Base-by-base conservation (phyloP, 2,797 vertebrate genomes). In the Neopelma chrysocephalum region DNA sequence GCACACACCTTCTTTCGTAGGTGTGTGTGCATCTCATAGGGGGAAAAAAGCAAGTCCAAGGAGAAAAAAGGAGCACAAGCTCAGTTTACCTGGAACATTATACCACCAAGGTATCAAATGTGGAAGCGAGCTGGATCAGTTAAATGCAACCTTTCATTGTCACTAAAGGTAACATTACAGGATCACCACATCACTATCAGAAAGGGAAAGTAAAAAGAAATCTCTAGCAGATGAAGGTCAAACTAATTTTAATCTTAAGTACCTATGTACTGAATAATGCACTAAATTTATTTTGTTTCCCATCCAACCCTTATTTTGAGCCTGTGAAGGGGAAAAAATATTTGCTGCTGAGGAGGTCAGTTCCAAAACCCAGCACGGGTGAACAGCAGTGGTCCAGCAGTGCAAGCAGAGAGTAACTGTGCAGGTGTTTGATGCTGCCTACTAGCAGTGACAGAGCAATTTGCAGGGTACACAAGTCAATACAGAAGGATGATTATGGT, bases 1-100 rank as follows among this genome's bases (percentile, higher is more conserved):
- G 34, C 10, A 31, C 29, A 29, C n/a, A 14, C 10, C 3, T 2
- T n/a, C 22, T 38, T 61, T 23, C 71, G 13, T 32, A 20, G 17
- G 0, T 54, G 9, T 5, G 4, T 25, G 11, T 11, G 8, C 14
- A 8, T 75, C 43, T 45, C 26, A 18, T 18, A 7, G 11, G 6
- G 16, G 15, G 0, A 3, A 21, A 20, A 48, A 38, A 9, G 4
- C 5, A 64, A n/a, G 12, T 57, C 29, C 29, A 45, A 53, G 58
- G 62, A 76, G 48, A 64, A 76, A 83, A 77, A 29, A 61, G 22
- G 12, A 26, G 36, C 36, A 26, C 4, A 6, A 40, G 25, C 50
- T 81, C 45, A 15, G n/a, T 51, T 78, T 60, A 43, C 43, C 9
- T 36, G 42, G 29, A 61, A 36, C 5, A 11, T 56, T 51, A 43